Evolutionary conservation across 2,113 vertebrate species (phyloP), one percentile per base, ranked within the genome.

Genomic region (Zosterops hypoxanthus): DNA sequence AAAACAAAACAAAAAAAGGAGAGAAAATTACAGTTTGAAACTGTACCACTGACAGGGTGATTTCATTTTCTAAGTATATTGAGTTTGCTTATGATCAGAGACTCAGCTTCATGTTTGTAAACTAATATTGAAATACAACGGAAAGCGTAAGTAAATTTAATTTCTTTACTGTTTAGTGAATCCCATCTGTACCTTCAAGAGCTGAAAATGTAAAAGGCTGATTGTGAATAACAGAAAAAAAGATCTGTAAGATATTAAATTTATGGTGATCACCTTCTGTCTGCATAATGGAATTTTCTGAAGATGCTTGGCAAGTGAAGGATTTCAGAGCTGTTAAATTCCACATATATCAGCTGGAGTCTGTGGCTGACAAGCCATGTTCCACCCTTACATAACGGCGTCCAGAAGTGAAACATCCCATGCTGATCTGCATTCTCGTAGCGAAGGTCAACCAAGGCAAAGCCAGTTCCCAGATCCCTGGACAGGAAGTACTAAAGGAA

Each of bases 361-460:
- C 55, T 85, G 1, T 53, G 61, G 36, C 3, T 91, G 93, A 89
- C 55, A 68, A 79, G 33, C 57, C 53, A 3, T 49, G n/a, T 91
- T 94, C 89, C 41, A n/a, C 42, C 47, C 42, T 61, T 69, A 82
- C 3, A 11, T 66, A 70, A 86, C 0, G 0, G 42, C 0, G 0
- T 69, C 66, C 91, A 82, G 82, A 80, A 91, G 63, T 29, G 75
- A 72, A 88, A 83, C 69, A 90, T 59, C 55, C 41, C 42, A 44
- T 55, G 47, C 39, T 90, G 55, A 77, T 92, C 63, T 87, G 52
- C 69, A n/a, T 89, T 86, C 77, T 85, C 8, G 47, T 80, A 77
- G 63, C 34, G 39, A 86, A 82, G 66, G 53, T 91, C 73, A 95
- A 3, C n/a, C 69, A 72, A 94, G 70, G 82, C 63, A 87, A 95